These are phyloP conservation scores for Holacanthus passer DNA, from an alignment of 2,113 vertebrate genomes.

Conservation along the genomic window DNA sequence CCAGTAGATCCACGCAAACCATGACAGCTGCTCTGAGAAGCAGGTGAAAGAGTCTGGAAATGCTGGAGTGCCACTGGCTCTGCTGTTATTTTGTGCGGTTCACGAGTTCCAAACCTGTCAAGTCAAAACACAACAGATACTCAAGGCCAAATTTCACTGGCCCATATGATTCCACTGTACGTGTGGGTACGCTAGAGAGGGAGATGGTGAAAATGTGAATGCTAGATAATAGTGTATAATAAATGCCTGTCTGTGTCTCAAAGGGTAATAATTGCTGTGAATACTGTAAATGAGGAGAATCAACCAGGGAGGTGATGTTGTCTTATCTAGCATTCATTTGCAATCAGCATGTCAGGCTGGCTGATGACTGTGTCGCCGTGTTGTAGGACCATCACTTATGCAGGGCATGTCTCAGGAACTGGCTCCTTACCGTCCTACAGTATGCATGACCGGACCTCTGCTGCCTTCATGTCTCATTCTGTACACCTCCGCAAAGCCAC, in stretches of 20 bases:
- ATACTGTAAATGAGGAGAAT: slow-evolving; percentile 49
- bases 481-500: slow-evolving; percentile 17
- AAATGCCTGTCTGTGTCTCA: slow-evolving; percentile 5
- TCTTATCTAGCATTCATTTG: slow-evolving; percentile 65
- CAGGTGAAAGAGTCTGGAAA: slow-evolving; percentile 39
- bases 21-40: slow-evolving; percentile 18
- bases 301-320: neutral
- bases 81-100: slow-evolving; percentile 40
- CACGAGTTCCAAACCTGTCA: slow-evolving; percentile 40
- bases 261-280: slow-evolving; percentile 43
- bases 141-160: slow-evolving; percentile 39
- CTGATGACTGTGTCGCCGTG: slow-evolving; percentile 43
- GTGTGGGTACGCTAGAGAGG: slow-evolving; percentile 10
- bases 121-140: slow-evolving; percentile 40
- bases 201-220: slow-evolving; percentile 1
- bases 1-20: neutral
- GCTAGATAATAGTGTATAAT: neutral
- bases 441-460: slow-evolving; percentile 57
- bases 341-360: slow-evolving; percentile 71
- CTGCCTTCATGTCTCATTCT: slow-evolving; percentile 39
- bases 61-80: slow-evolving; percentile 38
- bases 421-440: slow-evolving; percentile 30
- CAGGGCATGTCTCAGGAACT: slow-evolving; percentile 14
- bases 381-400: slow-evolving; percentile 46
- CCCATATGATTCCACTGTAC: slow-evolving; percentile 16